phyloP scores from a whole-genome alignment of 2,888 invertebrate species.

The Drosophila limbata region DNA sequence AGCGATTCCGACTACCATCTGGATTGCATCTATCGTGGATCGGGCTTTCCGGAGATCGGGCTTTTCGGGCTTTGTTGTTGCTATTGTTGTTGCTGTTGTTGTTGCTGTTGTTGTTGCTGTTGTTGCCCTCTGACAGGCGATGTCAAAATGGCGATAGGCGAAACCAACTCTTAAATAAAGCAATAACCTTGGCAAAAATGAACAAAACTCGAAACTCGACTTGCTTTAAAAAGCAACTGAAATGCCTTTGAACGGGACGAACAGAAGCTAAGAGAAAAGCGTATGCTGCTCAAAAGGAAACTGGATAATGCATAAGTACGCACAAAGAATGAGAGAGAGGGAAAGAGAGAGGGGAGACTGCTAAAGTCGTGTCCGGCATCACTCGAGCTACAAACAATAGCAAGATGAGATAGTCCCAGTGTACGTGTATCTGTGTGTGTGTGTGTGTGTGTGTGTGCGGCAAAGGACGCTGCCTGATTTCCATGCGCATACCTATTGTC shows the following conservation, averaged over 20 bases:
- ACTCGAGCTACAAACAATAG: conserved; percentile 50
- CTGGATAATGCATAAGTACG: conserved; percentile 24
- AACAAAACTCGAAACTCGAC: conserved; percentile 27
- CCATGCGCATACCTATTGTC: conserved; percentile 52
- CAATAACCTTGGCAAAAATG: conserved; percentile 51
- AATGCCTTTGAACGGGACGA: conserved; percentile 38
- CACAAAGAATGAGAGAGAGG: conserved; percentile 10
- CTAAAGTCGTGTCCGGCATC: conserved; percentile 31
- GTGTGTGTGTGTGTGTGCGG: conserved; percentile 6
- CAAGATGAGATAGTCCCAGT: conserved; percentile 19
- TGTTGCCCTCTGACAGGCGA: conserved; percentile 44
- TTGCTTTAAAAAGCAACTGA: conserved; percentile 35
- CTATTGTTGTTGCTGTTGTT: conserved; percentile 24
- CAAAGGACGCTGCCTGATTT: conserved; percentile 50
- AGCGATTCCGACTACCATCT: too few species aligned
- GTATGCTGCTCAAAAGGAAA: conserved; percentile 41
- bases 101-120: conserved; percentile 18
- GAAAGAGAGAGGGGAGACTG: background rate
- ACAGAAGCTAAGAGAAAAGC: conserved; percentile 16
- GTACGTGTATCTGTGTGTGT: background rate
- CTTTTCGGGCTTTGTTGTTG: too few species aligned
- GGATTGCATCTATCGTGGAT: too few species aligned
- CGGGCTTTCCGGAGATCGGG: too few species aligned
- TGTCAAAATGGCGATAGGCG: conserved; percentile 43
- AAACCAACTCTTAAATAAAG: conserved; percentile 33